phyloP scores from a whole-genome alignment of 2,888 invertebrate genomes.

The Nomada flava region DNA sequence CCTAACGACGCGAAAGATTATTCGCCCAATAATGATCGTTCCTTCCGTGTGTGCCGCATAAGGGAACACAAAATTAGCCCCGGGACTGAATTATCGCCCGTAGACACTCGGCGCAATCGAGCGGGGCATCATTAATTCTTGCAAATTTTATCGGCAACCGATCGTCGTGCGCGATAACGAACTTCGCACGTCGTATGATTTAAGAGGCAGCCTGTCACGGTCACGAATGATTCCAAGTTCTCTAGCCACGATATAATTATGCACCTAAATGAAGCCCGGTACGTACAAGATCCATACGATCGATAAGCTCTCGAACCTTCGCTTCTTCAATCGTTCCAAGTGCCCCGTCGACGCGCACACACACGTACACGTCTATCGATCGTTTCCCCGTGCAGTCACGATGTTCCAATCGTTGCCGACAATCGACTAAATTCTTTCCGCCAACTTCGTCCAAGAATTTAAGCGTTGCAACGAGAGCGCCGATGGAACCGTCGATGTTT shows the following conservation, averaged over 20 bases:
- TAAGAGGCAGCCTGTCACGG: conserved; percentile 27
- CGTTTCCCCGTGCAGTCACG: not conserved
- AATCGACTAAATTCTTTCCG: too few relatives aligned
- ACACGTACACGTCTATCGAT: not conserved
- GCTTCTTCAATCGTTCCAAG: not conserved
- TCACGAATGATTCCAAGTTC: conserved; percentile 28
- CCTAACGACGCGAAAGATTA: conserved; percentile 43
- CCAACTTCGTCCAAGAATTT: too few relatives aligned
- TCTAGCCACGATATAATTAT: conserved; percentile 43
- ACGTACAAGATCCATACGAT: conserved; percentile 17
- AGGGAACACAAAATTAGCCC: conserved; percentile 61
- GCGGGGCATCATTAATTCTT: conserved; percentile 55
- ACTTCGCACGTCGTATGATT: conserved; percentile 52
- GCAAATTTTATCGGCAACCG: conserved; percentile 57
- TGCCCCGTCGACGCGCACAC: not conserved
- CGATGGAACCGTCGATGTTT: conserved; percentile 34
- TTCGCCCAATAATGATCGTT: conserved; percentile 52
- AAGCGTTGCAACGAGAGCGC: not conserved
- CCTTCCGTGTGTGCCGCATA: conserved; percentile 63
- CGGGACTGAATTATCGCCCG: conserved; percentile 34
- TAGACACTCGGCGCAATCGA: conserved; percentile 32
- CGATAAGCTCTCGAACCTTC: conserved; percentile 33
- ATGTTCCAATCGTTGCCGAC: too few relatives aligned
- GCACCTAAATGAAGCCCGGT: conserved; percentile 16
- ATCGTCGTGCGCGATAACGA: conserved; percentile 56